These are phyloP conservation scores for Dascillus cervinus DNA, from an alignment of 2,888 invertebrate species.

Conservation along the genomic window DNA sequence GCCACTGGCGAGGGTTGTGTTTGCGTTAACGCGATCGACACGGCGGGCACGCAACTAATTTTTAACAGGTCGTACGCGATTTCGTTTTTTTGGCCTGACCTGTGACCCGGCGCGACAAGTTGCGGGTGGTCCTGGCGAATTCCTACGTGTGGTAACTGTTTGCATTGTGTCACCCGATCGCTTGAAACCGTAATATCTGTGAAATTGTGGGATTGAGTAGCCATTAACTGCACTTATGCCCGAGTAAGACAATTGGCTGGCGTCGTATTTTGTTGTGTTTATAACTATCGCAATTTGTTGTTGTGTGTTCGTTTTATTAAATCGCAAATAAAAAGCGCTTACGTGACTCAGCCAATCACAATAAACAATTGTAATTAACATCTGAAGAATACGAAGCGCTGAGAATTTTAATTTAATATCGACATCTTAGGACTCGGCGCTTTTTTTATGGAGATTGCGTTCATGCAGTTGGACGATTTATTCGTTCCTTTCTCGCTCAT, in stretches of 20 bases:
- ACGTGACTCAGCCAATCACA: no score
- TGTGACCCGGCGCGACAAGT: conserved; percentile 12
- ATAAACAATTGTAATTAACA: conserved; percentile 13
- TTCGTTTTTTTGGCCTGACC: conserved; percentile 16
- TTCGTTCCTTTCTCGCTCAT: no score
- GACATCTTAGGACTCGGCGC: conserved; percentile 13
- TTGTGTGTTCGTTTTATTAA: no score
- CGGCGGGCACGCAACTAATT: conserved; percentile 17
- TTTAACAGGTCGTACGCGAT: conserved; percentile 17
- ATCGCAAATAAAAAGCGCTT: no score
- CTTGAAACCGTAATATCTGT: conserved; percentile 25
- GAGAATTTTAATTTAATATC: conserved; percentile 19
- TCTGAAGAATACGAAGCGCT: conserved; percentile 10
- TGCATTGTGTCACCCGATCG: conserved; percentile 26
- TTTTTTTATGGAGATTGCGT: no score
- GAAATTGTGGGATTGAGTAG: conserved; percentile 21
- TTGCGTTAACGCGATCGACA: conserved; percentile 17
- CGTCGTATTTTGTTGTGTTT: no score
- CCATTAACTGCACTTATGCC: conserved; percentile 3
- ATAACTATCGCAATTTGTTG: no score
- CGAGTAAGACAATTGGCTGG: no score
- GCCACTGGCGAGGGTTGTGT: conserved; percentile 6
- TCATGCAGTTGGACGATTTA: no score
- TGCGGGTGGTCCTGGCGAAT: conserved; percentile 20
- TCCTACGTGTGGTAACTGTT: conserved; percentile 20